Conservation (phyloP, 2,888 invertebrate species). For the Sthenelais limicola region DNA sequence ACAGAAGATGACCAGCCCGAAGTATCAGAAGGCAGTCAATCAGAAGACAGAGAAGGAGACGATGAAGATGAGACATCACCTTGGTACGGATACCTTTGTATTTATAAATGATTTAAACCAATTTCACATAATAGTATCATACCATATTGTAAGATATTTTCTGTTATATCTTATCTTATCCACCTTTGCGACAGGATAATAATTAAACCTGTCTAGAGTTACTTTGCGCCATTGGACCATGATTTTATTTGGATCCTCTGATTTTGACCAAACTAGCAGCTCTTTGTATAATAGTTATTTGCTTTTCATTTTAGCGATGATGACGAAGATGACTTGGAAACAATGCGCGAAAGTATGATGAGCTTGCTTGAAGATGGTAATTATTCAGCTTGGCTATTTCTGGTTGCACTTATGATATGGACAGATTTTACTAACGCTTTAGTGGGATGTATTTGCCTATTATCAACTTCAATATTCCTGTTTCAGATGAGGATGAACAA, state of each 20-base stretch:
- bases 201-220: too few species aligned
- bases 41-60: slow-evolving; percentile 26
- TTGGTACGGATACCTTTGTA: too few species aligned
- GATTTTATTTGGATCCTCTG: too few species aligned
- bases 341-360: slow-evolving; percentile 51
- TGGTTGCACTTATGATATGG: too few species aligned
- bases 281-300: background rate
- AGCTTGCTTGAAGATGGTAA: slow-evolving; percentile 42
- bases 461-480: background rate
- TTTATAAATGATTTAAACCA: too few species aligned
- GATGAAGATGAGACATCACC: slow-evolving; percentile 7
- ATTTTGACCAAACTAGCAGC: too few species aligned
- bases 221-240: too few species aligned
- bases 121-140: too few species aligned
- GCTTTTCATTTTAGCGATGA: slow-evolving; percentile 1
- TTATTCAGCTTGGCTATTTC: too few species aligned
- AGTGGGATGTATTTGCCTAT: background rate
- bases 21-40: background rate
- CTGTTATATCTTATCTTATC: too few species aligned
- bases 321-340: slow-evolving; percentile 48
- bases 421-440: background rate
- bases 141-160: too few species aligned
- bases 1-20: background rate
- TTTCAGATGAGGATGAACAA: slow-evolving; percentile 14
- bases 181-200: too few species aligned